Evolutionary conservation across 2,888 invertebrate genomes (phyloP).

Genomic region (Flabesymbios commensalis): DNA sequence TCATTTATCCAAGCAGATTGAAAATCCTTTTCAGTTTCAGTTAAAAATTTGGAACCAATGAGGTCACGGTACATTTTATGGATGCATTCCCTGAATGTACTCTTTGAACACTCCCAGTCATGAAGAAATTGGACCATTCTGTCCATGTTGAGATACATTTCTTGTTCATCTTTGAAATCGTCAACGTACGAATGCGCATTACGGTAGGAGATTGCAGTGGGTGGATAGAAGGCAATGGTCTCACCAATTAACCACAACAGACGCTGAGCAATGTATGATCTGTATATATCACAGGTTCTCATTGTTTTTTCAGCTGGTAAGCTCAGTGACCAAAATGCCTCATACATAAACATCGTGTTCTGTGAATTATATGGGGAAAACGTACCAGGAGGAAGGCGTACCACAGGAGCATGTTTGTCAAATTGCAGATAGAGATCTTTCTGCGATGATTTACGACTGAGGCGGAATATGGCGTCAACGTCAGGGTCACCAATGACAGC

Average conservation of each 20-base stretch:
- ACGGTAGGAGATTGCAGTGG: slow-evolving; percentile 37
- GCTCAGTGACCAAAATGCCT: slow-evolving; percentile 44
- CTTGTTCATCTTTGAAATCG: slow-evolving; percentile 39
- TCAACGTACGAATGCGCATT: slow-evolving; percentile 36
- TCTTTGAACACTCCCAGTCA: slow-evolving; percentile 34
- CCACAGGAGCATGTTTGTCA: slow-evolving; percentile 38
- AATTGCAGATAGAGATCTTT: slow-evolving; percentile 36
- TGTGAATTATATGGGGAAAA: slow-evolving; percentile 46
- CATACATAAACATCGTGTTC: slow-evolving; percentile 43
- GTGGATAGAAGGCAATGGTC: slow-evolving; percentile 39
- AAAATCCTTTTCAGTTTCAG: slow-evolving; percentile 26
- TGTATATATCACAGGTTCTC: slow-evolving; percentile 44
- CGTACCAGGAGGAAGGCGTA: slow-evolving; percentile 39
- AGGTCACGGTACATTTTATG: slow-evolving; percentile 25
- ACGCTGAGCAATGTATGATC: slow-evolving; percentile 45
- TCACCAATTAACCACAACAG: slow-evolving; percentile 41
- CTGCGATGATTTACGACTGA: slow-evolving; percentile 34
- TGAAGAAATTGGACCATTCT: slow-evolving; percentile 27
- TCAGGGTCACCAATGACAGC: slow-evolving; percentile 48
- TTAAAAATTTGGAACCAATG: slow-evolving; percentile 19
- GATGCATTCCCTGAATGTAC: slow-evolving; percentile 31
- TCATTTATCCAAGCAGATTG: slow-evolving; percentile 35
- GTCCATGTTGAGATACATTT: slow-evolving; percentile 36
- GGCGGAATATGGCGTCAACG: slow-evolving; percentile 46
- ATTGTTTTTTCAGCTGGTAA: slow-evolving; percentile 40